Evolutionary conservation across 2,113 vertebrate species (phyloP), one percentile per base, ranked within the genome.

Genomic region (Pantherophis guttatus): DNA sequence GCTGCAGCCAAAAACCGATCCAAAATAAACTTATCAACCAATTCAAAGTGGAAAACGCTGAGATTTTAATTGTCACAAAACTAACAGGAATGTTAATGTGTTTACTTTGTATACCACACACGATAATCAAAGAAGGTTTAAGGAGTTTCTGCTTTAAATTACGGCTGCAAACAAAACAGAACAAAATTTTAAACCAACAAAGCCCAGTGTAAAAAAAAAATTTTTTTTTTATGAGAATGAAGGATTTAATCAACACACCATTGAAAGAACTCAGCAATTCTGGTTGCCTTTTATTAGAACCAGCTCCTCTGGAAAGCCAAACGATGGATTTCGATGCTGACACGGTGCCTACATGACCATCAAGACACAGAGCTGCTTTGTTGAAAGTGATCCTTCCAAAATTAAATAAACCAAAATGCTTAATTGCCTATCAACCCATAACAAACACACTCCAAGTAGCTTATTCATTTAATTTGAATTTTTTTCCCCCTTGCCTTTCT

Each of bases 1-100:
- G 15, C 4, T 6, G 86, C 81, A 0, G 96, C 97, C 95, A 96
- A 94, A 95, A 95, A 93, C 39, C 94, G 92, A 93, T 94, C 95
- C 91, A 62, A 92, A 91, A 87, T 29, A 11, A 86, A 91, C 89
- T 62, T n/a, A 95, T 91, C 94, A 91, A 44, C 94, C 81, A 93
- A 95, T 96, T 91, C 93, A 1, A 50, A 1, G 3, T 44, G 59
- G 81, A 87, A 65, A 65, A 65, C 1, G 21, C 3, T 33, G 58
- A 13, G 19, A 62, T 87, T 48, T 5, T 53, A 91, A 94, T 92
- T 85, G 94, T 92, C 90, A 89, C 0, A 8, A 91, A 94, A 95
- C 4, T 88, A 91, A 93, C 87, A 92, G 0, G 3, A 87, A 93
- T 65, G 62, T 29, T 0, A 9, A 70, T 90, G 62, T 13, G 0